These are phyloP conservation scores for Microcaecilia unicolor DNA, from an alignment of 2,797 vertebrate species.

Conservation along the genomic window DNA sequence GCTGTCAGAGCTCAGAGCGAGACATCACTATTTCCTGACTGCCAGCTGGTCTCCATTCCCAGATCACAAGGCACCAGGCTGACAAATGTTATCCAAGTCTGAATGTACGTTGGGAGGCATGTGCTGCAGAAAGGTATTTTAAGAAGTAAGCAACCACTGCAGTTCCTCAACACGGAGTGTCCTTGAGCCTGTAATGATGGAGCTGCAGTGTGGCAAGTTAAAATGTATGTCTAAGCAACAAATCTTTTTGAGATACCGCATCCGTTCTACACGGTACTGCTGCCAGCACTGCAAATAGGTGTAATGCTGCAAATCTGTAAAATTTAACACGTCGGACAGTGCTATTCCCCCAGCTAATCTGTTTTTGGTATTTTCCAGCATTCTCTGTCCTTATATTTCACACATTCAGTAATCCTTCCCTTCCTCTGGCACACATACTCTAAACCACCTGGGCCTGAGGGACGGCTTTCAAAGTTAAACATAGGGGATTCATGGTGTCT, in stretches of 20 bases:
- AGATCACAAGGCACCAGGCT: conserved; percentile 19
- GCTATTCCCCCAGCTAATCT: conserved; percentile 2
- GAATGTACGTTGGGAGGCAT: conserved; percentile 17
- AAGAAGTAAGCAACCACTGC: conserved; percentile 12
- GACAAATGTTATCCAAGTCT: conserved; percentile 7
- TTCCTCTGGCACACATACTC: conserved; percentile 24
- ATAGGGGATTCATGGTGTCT: conserved; percentile 22
- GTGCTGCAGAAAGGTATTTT: conserved; percentile 17
- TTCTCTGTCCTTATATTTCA: conserved; percentile 22
- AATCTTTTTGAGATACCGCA: no score
- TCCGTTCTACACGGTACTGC: no score
- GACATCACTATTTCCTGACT: conserved; percentile 10
- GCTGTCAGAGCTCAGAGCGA: conserved; percentile 3
- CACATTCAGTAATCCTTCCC: conserved; percentile 22
- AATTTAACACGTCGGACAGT: background rate
- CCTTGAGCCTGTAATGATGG: conserved; percentile 22
- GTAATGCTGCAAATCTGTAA: conserved; percentile 3
- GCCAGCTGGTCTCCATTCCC: conserved; percentile 2
- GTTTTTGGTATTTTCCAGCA: conserved; percentile 17
- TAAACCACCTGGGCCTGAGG: conserved; percentile 20
- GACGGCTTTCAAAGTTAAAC: conserved; percentile 40
- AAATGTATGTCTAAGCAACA: conserved; percentile 1
- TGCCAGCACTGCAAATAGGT: no score
- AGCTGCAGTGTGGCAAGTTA: conserved; percentile 14
- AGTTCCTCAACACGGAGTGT: conserved; percentile 20